A percentile compares a stretch with the other conserved stretches of the same genome.
Conservation (phyloP, 2,888 invertebrate species). For the Athetis lepigone region DNA sequence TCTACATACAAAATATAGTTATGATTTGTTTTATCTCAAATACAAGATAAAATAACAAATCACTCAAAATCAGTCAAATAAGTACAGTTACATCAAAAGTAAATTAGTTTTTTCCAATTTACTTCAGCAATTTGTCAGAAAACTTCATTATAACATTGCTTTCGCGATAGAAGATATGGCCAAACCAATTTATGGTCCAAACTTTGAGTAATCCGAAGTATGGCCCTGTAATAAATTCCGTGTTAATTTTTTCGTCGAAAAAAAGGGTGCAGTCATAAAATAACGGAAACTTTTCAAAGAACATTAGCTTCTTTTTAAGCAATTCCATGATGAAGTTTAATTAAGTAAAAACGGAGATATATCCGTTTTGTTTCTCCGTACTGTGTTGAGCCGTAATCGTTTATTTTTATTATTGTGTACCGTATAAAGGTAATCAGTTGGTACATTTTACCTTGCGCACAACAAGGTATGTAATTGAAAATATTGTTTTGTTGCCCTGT, state of each 20-base stretch:
- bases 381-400: constrained; percentile 40
- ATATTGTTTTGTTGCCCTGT: constrained; percentile 12
- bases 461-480: constrained; percentile 23
- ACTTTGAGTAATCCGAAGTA: constrained; percentile 43
- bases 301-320: constrained; percentile 43
- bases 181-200: constrained; percentile 49
- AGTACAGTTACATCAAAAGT: constrained; percentile 31
- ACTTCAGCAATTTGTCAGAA: constrained; percentile 46
- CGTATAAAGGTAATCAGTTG: constrained; percentile 20
- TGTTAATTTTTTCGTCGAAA: constrained; percentile 10
- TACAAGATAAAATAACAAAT: constrained; percentile 2
- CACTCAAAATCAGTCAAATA: constrained; percentile 15
- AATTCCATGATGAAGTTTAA: constrained; percentile 49
- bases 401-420: constrained; percentile 47
- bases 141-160: constrained; percentile 54
- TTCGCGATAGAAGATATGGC: constrained; percentile 55
- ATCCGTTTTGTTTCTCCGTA: constrained; percentile 39
- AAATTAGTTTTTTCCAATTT: constrained; percentile 55
- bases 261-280: constrained; percentile 36
- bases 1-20: no score
- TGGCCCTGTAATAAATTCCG: constrained; percentile 29
- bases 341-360: constrained; percentile 46
- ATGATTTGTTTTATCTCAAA: not conserved
- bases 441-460: constrained; percentile 17
- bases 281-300: constrained; percentile 30